Evolutionary conservation across 2,113 vertebrate species (phyloP).

Genomic region (Tenrec ecaudatus): DNA sequence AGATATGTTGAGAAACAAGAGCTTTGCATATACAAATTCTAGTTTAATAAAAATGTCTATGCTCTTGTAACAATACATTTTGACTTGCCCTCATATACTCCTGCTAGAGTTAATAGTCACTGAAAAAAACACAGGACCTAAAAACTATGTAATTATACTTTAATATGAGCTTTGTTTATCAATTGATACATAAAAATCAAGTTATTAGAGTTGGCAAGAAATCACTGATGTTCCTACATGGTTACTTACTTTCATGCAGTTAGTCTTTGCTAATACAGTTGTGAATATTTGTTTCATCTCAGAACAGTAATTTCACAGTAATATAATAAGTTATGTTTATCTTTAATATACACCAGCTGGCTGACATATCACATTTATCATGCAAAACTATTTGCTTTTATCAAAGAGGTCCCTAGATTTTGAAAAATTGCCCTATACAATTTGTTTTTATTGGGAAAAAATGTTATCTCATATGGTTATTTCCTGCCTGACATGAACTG

Average conservation of each 20-base stretch:
- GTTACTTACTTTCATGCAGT: background rate
- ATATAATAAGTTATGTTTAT: slow-evolving; percentile 38
- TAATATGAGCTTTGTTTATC: slow-evolving; percentile 46
- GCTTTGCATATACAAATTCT: too few species aligned
- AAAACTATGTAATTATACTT: slow-evolving; percentile 23
- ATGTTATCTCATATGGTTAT: slow-evolving; percentile 4
- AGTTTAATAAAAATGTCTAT: too few species aligned
- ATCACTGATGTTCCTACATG: background rate
- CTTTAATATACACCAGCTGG: background rate
- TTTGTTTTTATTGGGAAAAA: slow-evolving; percentile 44
- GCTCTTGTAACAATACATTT: too few species aligned
- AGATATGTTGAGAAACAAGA: too few species aligned
- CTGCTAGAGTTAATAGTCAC: slow-evolving; percentile 24
- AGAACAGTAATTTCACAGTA: slow-evolving; percentile 20
- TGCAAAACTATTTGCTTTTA: slow-evolving; percentile 39
- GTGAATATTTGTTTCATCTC: slow-evolving; percentile 28
- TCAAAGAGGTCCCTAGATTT: slow-evolving; percentile 51
- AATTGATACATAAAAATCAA: slow-evolving; percentile 21
- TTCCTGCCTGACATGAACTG: background rate
- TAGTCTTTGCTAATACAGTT: slow-evolving; percentile 4
- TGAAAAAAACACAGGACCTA: slow-evolving; percentile 25
- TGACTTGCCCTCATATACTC: background rate
- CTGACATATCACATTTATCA: slow-evolving; percentile 41
- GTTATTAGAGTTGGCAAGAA: background rate
- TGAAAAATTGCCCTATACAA: slow-evolving; percentile 58